Base-by-base conservation (phyloP, 2,888 invertebrate species). In the Pachliopta kotzebuea region DNA sequence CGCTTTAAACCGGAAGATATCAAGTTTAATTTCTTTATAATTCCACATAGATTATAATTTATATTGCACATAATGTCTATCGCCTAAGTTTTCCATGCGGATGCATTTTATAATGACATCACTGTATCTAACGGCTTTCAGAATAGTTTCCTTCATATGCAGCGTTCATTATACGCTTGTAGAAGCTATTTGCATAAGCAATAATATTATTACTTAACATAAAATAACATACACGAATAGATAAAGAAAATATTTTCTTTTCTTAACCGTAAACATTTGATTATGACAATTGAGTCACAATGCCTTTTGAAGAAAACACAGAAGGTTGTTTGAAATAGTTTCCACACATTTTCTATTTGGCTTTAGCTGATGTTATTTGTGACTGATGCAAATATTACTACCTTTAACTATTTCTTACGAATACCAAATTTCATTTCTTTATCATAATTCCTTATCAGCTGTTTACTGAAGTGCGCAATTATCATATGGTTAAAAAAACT, bases 71-170 rank as follows among this genome's bases (percentile, higher is more conserved):
- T 23, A 42, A 63, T 58, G 42, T 53, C 53, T 17, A 53, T 45
- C 63, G 17, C 31, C 23, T 42, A 21, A 49, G 37, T 50, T 37
- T 37, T 56, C 60, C 37, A 63, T 23, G 18, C 58, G 55, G 23
- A 60, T 54, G 29, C 26, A 55, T 60, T 42, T 45, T 29, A 8
- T 23, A 58, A 58, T 50, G 57, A 63, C 64, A 52, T 60, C 59
- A 21, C 24, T 56, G 17, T n/a, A 53, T 42, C 55, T 64, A 64
- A 60, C 56, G 50, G 60, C 42, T 23, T 37, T 56, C 18, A 49
- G 64, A 52, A 60, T 20, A 26, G 21, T 60, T 64, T 64, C 60
- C 56, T 60, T 52, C 24, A 64, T 64, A 31, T 50, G n/a, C 23
- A 24, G 24, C 37, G 52, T 52, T 60, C 29, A 59, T 64, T 37